phyloP scores from a whole-genome alignment of 35 echinoderm and acorn worm species.

The Heliocidaris erythrogramma region DNA sequence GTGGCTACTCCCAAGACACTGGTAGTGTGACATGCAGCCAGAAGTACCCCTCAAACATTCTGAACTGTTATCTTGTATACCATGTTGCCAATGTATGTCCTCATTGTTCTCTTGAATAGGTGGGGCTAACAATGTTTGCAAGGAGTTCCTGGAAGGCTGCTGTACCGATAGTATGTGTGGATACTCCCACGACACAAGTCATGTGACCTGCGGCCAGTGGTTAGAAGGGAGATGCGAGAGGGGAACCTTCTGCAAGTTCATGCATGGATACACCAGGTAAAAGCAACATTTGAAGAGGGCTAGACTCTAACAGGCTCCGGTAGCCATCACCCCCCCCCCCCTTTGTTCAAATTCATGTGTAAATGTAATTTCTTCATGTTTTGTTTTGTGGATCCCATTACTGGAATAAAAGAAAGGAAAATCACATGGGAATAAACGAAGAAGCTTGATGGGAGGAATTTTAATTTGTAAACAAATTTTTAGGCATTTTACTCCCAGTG shows the following conservation, averaged over 20 bases:
- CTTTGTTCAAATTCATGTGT: too few relatives aligned
- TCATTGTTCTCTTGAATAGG: conserved; percentile 14
- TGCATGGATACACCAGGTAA: conserved; percentile 87
- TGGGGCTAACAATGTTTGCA: conserved; percentile 56
- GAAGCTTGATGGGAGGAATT: too few relatives aligned
- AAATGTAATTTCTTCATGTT: too few relatives aligned
- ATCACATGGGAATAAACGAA: too few relatives aligned
- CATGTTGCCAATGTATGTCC: neutral
- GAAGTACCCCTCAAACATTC: neutral
- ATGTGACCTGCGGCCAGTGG: conserved; percentile 79
- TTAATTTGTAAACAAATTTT: too few relatives aligned
- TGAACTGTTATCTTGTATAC: too few relatives aligned
- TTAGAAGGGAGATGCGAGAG: conserved; percentile 63
- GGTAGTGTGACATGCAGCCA: conserved; percentile 68
- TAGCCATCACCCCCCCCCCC: too few relatives aligned
- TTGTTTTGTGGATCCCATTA: too few relatives aligned
- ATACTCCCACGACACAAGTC: conserved; percentile 72
- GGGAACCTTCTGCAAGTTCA: conserved; percentile 65
- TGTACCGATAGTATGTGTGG: conserved; percentile 57
- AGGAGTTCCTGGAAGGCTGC: conserved; percentile 71
- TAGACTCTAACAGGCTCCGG: neutral
- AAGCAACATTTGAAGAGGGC: too few relatives aligned
- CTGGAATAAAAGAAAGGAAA: too few relatives aligned
- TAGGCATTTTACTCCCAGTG: too few relatives aligned
- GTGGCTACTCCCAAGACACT: conserved; percentile 66